Conservation (phyloP, 2,888 invertebrate genomes). For the Bruchidius siliquastri region DNA sequence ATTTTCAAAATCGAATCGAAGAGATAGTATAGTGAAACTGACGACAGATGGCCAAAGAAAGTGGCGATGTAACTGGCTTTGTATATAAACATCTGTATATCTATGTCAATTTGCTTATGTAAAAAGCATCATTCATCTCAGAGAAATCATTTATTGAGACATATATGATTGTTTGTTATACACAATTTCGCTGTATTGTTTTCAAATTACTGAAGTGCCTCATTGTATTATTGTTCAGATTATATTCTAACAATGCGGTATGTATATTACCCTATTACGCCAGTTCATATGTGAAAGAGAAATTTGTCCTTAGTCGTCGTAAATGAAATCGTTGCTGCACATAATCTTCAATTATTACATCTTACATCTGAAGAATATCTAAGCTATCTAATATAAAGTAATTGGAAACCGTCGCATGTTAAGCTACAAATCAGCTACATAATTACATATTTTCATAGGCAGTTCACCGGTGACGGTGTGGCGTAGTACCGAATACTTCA, state of each 20-base stretch:
- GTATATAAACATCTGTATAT: background rate
- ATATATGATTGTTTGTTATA: background rate
- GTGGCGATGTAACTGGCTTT: background rate
- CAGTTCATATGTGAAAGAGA: background rate
- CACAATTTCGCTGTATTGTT: background rate
- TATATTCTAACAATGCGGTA: background rate
- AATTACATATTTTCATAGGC: too few species aligned
- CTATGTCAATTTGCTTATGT: background rate
- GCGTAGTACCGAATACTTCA: too few species aligned
- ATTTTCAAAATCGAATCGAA: background rate
- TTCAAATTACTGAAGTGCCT: background rate
- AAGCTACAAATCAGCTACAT: too few species aligned
- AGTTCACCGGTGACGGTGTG: too few species aligned
- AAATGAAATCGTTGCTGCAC: background rate
- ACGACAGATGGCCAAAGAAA: background rate
- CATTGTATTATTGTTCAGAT: background rate
- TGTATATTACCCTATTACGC: background rate
- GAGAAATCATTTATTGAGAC: background rate
- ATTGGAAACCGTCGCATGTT: too few species aligned
- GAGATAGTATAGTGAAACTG: background rate
- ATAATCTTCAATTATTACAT: background rate
- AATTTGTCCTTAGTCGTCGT: background rate
- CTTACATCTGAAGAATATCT: background rate
- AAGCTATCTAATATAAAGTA: too few species aligned
- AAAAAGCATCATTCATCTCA: background rate